Base-by-base conservation (phyloP, 2,113 vertebrate genomes). In the Proterorhinus semilunaris region DNA sequence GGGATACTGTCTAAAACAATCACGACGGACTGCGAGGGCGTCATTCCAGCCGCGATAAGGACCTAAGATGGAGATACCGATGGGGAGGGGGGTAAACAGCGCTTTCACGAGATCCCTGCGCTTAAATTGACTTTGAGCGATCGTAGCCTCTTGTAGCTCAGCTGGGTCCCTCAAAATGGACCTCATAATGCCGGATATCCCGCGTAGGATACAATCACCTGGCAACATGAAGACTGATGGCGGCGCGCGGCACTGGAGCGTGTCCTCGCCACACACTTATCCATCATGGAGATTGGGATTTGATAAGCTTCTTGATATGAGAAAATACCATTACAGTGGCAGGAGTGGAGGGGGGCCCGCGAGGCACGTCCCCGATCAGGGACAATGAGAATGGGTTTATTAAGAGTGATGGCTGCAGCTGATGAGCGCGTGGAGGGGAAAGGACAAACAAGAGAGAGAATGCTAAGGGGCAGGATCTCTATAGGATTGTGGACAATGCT, bases 271-370 rank as follows among this genome's bases (percentile, higher is more conserved):
- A 69, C 82, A 82, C 81, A 87, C 90, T 88, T 90, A 91, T 90
- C 88, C 89, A 90, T 90, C 89, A 88, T 69, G 66, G 59, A 75
- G 83, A 88, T 90, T 85, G 80, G 78, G 77, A 87, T 90, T 86
- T 88, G 80, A 88, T 87, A 83, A 88, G 64, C 75, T 78, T 71
- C 62, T 73, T 80, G 76, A 86, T 85, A 82, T 82, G 76, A 84
- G 72, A 78, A 86, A 86, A 87, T 79, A 46, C 66, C 78, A 88
- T 88, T 83, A 85, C 78, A 77, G 55, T 61, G 61, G 54, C 80
- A 48, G 77, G 71, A 55, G 84, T 70, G 68, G 79, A 72, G 76
- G 82, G 72, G 62, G 72, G 67, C 47, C 2, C 62, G 17, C 12
- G 76, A 27, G 77, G 72, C 63, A 42, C 75, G 12, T 54, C 68